Percentiles rank a stretch among this genome's conserved stretches.
These are phyloP conservation scores for Beroe forskalii DNA, from an alignment of 37 sponge, comb jelly and placozoan species.

Conservation along the genomic window DNA sequence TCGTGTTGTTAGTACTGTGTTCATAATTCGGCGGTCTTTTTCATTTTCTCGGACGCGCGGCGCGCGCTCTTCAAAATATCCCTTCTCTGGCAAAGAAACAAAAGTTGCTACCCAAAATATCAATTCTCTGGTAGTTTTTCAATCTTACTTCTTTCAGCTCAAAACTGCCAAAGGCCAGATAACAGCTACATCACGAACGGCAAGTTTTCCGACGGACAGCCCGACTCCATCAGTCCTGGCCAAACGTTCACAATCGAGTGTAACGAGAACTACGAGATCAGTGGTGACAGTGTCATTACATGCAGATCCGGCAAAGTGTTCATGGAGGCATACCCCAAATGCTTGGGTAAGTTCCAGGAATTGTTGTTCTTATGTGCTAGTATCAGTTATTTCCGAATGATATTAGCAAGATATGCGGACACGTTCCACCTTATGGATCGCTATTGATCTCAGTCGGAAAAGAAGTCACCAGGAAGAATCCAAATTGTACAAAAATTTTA, in stretches of 20 bases:
- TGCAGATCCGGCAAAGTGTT: not conserved
- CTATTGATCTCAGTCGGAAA: too few species aligned
- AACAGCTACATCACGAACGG: slow-evolving; percentile 48
- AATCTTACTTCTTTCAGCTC: not conserved
- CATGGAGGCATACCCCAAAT: slow-evolving; percentile 16
- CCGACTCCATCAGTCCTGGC: not conserved
- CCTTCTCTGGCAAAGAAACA: not conserved
- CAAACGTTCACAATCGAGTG: slow-evolving; percentile 9
- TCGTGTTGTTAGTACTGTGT: slow-evolving; percentile 1
- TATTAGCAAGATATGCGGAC: too few species aligned
- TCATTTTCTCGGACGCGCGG: too few species aligned
- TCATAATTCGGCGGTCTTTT: not conserved
- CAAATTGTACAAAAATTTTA: too few species aligned
- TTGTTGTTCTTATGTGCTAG: not conserved
- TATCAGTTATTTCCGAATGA: not conserved
- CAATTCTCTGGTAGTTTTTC: not conserved
- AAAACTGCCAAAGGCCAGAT: not conserved
- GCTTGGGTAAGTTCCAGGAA: not conserved
- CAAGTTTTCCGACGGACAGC: not conserved
- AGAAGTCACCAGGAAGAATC: too few species aligned
- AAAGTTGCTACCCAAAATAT: not conserved
- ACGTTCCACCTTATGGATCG: too few species aligned
- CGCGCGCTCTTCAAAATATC: not conserved
- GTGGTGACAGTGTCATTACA: not conserved
- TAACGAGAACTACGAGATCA: not conserved